A percentile compares a stretch with the other conserved stretches of the same genome.
Evolutionary conservation across 2,797 vertebrate genomes (phyloP).

Genomic region (Nyctalus aviator): DNA sequence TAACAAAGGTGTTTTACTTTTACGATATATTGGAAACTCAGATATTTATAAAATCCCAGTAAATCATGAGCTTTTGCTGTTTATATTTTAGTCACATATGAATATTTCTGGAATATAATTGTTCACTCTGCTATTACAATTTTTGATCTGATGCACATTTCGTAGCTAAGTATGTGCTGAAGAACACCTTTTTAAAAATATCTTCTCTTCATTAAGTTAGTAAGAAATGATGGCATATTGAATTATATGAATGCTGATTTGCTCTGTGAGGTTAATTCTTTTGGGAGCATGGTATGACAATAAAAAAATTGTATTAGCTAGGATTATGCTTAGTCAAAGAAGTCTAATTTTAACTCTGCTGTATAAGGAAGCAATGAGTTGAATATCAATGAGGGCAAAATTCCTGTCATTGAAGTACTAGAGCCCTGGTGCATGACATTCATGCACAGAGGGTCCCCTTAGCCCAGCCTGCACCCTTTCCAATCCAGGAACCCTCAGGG

Average conservation of each 20-base stretch:
- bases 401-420: not conserved
- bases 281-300: slow-evolving; percentile 1
- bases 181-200: not conserved
- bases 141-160: not conserved
- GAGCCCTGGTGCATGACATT: too few relatives aligned
- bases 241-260: slow-evolving; percentile 6
- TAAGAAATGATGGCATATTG: not conserved
- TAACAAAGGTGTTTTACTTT: not conserved
- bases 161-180: not conserved
- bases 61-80: not conserved
- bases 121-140: not conserved
- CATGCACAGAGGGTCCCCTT: too few relatives aligned
- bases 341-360: slow-evolving; percentile 55
- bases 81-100: not conserved
- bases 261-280: not conserved
- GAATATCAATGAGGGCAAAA: slow-evolving; percentile 46
- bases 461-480: too few relatives aligned
- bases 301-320: slow-evolving; percentile 48
- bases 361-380: slow-evolving; percentile 29
- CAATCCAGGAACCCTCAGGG: too few relatives aligned
- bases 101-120: not conserved
- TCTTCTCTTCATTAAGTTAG: slow-evolving; percentile 39
- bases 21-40: not conserved
- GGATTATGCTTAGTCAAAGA: slow-evolving; percentile 37
- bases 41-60: not conserved